Evolutionary conservation across 2,113 vertebrate species (phyloP).

Genomic region (Romanogobio albipinnatus): DNA sequence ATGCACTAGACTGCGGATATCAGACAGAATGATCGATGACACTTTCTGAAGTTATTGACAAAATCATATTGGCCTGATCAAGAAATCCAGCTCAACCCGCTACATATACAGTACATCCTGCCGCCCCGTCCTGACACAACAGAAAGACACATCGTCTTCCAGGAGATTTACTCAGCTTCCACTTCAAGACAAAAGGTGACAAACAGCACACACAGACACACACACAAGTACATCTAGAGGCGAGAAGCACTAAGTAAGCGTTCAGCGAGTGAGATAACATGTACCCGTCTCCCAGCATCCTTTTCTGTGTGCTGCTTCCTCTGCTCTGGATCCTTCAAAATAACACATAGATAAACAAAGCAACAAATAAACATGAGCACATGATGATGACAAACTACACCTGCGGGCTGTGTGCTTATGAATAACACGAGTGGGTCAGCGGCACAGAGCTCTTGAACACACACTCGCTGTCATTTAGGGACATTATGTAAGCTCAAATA

Average conservation of each 20-base stretch:
- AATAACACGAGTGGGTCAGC: conserved; percentile 39
- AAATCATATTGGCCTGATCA: not conserved
- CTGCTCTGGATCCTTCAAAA: conserved; percentile 74
- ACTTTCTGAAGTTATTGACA: not conserved
- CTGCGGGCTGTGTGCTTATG: conserved; percentile 24
- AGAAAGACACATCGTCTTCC: not conserved
- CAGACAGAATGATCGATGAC: not conserved
- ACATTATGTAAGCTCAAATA: conserved; percentile 2
- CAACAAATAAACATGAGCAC: conserved; percentile 62
- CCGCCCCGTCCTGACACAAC: not conserved
- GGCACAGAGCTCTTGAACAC: not conserved
- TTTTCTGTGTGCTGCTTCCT: conserved; percentile 60
- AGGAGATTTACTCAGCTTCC: not conserved
- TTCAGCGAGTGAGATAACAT: conserved; percentile 33
- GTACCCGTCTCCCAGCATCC: conserved; percentile 64
- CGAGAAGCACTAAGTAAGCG: not conserved
- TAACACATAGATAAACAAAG: conserved; percentile 42
- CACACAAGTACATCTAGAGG: not conserved
- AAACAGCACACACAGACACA: not conserved
- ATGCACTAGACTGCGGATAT: not conserved
- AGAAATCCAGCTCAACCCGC: not conserved
- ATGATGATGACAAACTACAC: conserved; percentile 37
- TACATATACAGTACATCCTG: not conserved
- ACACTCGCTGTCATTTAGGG: not conserved
- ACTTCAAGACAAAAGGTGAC: conserved; percentile 4